These are phyloP conservation scores for Drosophila longiperda DNA, from an alignment of 2,888 invertebrate species.

Conservation along the genomic window DNA sequence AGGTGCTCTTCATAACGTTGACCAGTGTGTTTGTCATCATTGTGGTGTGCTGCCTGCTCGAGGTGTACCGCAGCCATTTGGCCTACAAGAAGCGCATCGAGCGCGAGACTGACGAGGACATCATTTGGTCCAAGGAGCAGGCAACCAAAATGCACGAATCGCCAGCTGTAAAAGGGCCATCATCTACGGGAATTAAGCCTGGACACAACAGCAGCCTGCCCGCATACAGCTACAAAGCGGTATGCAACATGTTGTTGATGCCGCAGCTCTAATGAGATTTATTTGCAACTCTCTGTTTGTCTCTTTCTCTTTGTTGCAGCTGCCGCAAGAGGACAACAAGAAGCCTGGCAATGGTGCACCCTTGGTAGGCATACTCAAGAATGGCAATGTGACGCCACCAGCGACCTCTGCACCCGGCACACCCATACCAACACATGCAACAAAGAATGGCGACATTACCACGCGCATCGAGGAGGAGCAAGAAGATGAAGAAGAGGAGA, in stretches of 20 bases:
- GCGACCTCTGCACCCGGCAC: conserved; percentile 43
- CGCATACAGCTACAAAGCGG: conserved; percentile 86
- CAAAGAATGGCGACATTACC: conserved; percentile 70
- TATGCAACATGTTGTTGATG: conserved; percentile 76
- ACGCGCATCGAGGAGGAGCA: conserved; percentile 65
- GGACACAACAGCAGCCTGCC: conserved; percentile 55
- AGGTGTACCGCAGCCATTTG: conserved; percentile 91
- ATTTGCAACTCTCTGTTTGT: conserved; percentile 10
- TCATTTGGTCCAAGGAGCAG: conserved; percentile 90
- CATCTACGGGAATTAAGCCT: conserved; percentile 29
- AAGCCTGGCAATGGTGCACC: conserved; percentile 82
- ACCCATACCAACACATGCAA: conserved; percentile 43
- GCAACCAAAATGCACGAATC: conserved; percentile 89
- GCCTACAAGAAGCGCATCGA: conserved; percentile 90
- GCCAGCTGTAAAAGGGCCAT: conserved; percentile 82
- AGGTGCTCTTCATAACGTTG: conserved; percentile 92
- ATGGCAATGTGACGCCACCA: conserved; percentile 77
- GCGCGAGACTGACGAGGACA: conserved; percentile 91
- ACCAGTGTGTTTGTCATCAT: conserved; percentile 91
- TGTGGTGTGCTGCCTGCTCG: conserved; percentile 89
- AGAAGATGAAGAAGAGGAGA: conserved; percentile 73
- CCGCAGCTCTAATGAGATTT: conserved; percentile 50
- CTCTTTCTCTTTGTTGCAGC: conserved; percentile 55
- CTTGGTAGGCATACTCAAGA: conserved; percentile 84
- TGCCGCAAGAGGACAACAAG: conserved; percentile 83